phyloP scores from a whole-genome alignment of 2,113 vertebrate species.

The Oreochromis niloticus region DNA sequence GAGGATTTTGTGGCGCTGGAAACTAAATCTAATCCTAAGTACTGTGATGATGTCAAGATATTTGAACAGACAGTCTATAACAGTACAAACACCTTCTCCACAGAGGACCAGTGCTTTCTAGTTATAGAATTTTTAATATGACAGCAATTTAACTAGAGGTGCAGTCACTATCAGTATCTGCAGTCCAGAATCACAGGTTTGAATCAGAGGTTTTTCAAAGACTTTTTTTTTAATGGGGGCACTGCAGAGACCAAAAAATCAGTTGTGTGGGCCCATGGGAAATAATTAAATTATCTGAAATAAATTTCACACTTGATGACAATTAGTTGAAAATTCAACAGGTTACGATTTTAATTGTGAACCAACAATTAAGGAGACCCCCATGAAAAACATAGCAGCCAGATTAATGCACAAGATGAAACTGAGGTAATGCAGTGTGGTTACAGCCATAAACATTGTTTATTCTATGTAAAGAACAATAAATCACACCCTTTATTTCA shows the following conservation, averaged over 20 bases:
- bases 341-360: background rate
- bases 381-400: background rate
- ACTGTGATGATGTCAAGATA: background rate
- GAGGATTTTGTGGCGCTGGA: rapidly evolving
- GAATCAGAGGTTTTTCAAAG: rapidly evolving
- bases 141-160: background rate
- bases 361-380: background rate
- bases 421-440: background rate
- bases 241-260: background rate
- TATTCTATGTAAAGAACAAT: background rate
- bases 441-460: background rate
- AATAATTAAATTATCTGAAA: background rate
- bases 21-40: background rate
- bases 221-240: rapidly evolving
- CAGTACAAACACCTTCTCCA: background rate
- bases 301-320: background rate
- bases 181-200: background rate
- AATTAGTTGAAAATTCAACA: background rate
- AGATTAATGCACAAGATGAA: background rate
- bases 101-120: background rate
- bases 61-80: background rate
- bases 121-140: background rate
- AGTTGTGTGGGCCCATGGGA: background rate
- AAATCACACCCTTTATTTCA: background rate
- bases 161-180: background rate